Base-by-base conservation (phyloP, 2,797 vertebrate genomes). In the Sandelia bainsii region DNA sequence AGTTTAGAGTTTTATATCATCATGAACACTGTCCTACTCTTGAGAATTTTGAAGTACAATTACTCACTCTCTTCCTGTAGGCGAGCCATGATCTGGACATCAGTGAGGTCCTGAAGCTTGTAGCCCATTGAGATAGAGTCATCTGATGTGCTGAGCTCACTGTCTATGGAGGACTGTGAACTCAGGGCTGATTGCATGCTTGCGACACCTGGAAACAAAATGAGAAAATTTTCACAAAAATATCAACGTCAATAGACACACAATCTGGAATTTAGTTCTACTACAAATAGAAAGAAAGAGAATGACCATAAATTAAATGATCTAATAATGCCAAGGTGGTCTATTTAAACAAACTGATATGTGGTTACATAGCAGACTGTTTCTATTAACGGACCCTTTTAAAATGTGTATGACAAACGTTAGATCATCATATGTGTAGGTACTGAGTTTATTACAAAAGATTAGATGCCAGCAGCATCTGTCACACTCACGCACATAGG, bases 71-170 rank as follows among this genome's bases (percentile, higher is more conserved):
- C 96, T 69, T 98, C 97, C 83, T 98, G 97, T 4, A 97, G 93
- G 19, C 97, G 95, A 66, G 97, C 97, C 97, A 98, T 98, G 78
- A 98, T 97, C 92, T 97, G 97, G 65, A 98, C 96, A 4, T 98
- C 97, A 0, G 97, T 98, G 84, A 98, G 89, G 87, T 98, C 97
- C 91, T 97, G 97, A 69, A 98, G 94, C 73, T 98, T 97, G 60
- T 97, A 97, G 1, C 97, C 96, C 97, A 97, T 97, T 2, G 96
- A 97, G 92, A 97, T 97, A 81, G 97, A 98, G 90, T 98, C 97
- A 4, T 98, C 97, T 0, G 97, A 97, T 4, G 96, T 97, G 82
- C 97, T 98, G 67, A 97, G 93, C 87, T 97, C 96, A 1, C 96
- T 98, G 90, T 97, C 97, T 71, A 97, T 95, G 1, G 97, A 98